Evolutionary conservation across 2,113 vertebrate species (phyloP).

Genomic region (Synchiropus splendidus): DNA sequence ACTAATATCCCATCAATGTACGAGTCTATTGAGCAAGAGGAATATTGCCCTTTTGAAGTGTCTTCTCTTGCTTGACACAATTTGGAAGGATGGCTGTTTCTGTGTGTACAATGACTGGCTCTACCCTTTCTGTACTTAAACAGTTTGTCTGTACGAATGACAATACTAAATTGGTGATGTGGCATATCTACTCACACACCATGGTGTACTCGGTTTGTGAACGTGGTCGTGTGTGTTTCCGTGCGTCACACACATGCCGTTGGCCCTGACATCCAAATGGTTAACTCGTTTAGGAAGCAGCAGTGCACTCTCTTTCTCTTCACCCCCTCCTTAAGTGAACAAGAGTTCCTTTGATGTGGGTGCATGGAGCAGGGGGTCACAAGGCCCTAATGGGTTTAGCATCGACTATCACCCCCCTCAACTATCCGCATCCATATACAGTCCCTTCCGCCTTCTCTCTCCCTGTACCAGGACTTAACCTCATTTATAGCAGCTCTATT

Average conservation of each 20-base stretch:
- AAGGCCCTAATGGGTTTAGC: constrained; percentile 54
- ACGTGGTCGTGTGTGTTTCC: constrained; percentile 2
- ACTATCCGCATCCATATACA: constrained; percentile 15
- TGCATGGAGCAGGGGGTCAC: constrained; percentile 31
- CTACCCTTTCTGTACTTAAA: too few species aligned
- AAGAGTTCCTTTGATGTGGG: constrained; percentile 54
- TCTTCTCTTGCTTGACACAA: too few species aligned
- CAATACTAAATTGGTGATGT: too few species aligned
- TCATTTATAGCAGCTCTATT: constrained; percentile 37
- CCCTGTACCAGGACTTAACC: constrained; percentile 35
- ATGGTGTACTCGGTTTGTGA: too few species aligned
- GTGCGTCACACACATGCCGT: constrained; percentile 40
- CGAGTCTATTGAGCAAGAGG: too few species aligned
- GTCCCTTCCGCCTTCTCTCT: constrained; percentile 5
- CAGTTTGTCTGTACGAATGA: too few species aligned
- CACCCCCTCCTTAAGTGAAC: constrained; percentile 39
- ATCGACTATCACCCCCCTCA: constrained; percentile 76
- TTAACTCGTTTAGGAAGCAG: constrained; percentile 77
- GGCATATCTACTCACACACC: too few species aligned
- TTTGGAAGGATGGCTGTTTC: too few species aligned
- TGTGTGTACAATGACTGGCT: too few species aligned
- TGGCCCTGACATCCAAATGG: constrained; percentile 68
- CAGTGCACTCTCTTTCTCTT: constrained; percentile 46
- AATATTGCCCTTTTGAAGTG: too few species aligned
- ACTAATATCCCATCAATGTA: too few species aligned